Percentiles rank a stretch among this genome's conserved stretches.
Conservation (phyloP, 1,140 invertebrate species). For the Lasioglossum albipes region DNA sequence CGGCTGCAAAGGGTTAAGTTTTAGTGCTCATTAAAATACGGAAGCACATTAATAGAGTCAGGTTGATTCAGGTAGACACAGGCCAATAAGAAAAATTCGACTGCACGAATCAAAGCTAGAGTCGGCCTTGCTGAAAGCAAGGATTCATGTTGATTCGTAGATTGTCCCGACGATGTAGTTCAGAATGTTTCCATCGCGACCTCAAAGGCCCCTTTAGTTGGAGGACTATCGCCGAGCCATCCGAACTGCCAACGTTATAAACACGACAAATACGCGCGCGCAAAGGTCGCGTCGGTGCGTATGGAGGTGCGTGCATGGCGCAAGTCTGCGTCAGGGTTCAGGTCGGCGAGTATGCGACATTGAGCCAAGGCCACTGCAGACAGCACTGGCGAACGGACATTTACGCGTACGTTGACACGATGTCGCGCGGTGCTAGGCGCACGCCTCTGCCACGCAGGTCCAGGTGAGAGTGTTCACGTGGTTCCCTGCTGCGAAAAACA, state of each 20-base stretch:
- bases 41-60: too few relatives aligned
- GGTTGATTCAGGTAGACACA: too few relatives aligned
- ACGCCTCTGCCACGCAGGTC: not conserved
- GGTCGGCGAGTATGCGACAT: constrained; percentile 54
- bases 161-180: too few relatives aligned
- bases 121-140: too few relatives aligned
- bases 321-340: constrained; percentile 15
- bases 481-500: not conserved
- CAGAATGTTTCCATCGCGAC: too few relatives aligned
- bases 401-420: constrained; percentile 8
- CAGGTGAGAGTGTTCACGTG: not conserved
- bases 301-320: not conserved
- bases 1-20: too few relatives aligned
- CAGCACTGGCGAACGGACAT: constrained; percentile 38
- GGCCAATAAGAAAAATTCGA: too few relatives aligned
- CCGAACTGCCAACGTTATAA: not conserved
- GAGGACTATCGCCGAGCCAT: not conserved
- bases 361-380: constrained; percentile 60
- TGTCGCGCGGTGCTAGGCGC: constrained; percentile 6
- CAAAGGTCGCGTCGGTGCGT: not conserved
- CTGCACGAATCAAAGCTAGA: too few relatives aligned
- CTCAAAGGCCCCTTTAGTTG: too few relatives aligned
- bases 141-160: too few relatives aligned
- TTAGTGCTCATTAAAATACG: too few relatives aligned
- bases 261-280: constrained; percentile 5